These are phyloP conservation scores for Chloromyia formosa DNA, from an alignment of 2,888 invertebrate species.

Conservation along the genomic window DNA sequence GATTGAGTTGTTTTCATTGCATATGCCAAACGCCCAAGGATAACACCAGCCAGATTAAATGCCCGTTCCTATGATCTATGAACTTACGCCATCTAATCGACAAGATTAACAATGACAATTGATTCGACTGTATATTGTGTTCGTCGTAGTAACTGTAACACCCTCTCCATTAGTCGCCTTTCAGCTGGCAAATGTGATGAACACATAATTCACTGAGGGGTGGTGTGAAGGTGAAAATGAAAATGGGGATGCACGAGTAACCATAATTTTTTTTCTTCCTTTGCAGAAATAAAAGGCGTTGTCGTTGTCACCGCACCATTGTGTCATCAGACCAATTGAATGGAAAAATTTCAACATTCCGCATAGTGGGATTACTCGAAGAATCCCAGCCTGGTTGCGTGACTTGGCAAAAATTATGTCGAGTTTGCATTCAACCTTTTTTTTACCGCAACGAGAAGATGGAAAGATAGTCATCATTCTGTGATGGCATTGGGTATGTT, in stretches of 20 bases:
- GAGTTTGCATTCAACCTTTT: conserved; percentile 16
- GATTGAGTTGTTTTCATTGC: conserved; percentile 21
- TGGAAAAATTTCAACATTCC: conserved; percentile 45
- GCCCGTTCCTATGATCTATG: conserved; percentile 43
- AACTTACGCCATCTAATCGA: conserved; percentile 46
- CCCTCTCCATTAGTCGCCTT: too few species aligned
- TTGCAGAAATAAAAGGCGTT: neutral
- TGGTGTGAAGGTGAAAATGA: too few species aligned
- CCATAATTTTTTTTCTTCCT: neutral
- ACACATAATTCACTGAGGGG: too few species aligned
- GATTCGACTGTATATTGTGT: conserved; percentile 1
- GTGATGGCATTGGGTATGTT: too few species aligned
- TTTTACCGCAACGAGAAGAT: neutral
- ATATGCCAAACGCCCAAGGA: neutral
- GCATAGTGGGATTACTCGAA: conserved; percentile 37
- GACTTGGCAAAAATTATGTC: conserved; percentile 47
- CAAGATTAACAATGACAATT: conserved; percentile 15
- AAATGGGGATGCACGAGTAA: too few species aligned
- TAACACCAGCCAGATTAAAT: conserved; percentile 41
- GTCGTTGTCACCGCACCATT: neutral
- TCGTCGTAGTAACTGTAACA: too few species aligned
- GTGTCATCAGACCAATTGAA: conserved; percentile 38
- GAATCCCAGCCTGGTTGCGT: conserved; percentile 43
- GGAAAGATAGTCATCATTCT: conserved; percentile 9
- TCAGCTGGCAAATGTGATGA: too few species aligned